A percentile compares a stretch with the other conserved stretches of the same genome.
Conservation (phyloP, 2,113 vertebrate species). For the Cnemophilus loriae region DNA sequence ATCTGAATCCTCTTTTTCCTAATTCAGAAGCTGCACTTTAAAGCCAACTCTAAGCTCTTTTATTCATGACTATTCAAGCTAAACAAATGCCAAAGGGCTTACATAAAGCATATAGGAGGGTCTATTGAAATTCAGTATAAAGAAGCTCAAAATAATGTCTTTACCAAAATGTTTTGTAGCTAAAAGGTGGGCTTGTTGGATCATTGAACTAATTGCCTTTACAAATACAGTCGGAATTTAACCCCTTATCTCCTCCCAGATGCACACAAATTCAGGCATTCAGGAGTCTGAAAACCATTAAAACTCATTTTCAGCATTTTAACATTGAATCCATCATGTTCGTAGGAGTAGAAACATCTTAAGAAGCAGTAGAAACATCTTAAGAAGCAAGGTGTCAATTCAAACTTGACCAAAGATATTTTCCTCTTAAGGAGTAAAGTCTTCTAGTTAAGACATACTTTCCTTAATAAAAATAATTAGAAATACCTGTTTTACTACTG, state of each 20-base stretch:
- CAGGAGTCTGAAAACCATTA: neutral
- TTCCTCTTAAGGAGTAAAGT: neutral
- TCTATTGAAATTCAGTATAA: slow-evolving; percentile 51
- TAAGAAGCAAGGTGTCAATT: neutral
- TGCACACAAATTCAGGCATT: neutral
- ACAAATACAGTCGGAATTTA: slow-evolving; percentile 24
- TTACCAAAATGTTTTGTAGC: slow-evolving; percentile 25
- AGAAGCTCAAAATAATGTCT: slow-evolving; percentile 50
- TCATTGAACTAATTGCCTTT: slow-evolving; percentile 60
- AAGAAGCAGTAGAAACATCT: neutral
- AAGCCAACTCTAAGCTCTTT: slow-evolving; percentile 54
- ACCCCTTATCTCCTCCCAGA: neutral
- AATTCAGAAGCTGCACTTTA: slow-evolving; percentile 39
- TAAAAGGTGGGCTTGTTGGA: slow-evolving; percentile 55
- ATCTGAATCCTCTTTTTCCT: slow-evolving; percentile 30
- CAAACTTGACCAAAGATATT: neutral
- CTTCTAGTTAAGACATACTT: neutral
- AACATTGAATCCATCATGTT: neutral
- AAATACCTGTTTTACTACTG: neutral
- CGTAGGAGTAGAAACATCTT: neutral
- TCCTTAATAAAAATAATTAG: neutral
- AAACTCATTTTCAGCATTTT: neutral
- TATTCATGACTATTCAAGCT: slow-evolving; percentile 67
- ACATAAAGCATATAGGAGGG: slow-evolving; percentile 45
- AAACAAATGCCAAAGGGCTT: slow-evolving; percentile 61